These are phyloP conservation scores for Sula dactylatra DNA, from an alignment of 2,113 vertebrate species.

Conservation along the genomic window DNA sequence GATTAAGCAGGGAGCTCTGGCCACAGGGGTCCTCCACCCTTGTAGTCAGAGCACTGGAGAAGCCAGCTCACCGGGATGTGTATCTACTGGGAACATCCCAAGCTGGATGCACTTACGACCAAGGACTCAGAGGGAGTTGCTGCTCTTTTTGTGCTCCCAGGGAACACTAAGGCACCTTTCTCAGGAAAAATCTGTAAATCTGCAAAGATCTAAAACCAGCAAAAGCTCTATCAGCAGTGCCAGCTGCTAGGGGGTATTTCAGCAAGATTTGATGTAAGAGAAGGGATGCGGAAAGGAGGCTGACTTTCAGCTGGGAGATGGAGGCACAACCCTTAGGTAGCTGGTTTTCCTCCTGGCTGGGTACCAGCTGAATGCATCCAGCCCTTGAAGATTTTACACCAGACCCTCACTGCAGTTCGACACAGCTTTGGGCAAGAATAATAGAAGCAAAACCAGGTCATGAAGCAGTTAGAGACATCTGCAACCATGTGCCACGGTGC, in stretches of 20 bases:
- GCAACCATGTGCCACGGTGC: accelerated
- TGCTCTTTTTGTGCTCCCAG: background rate
- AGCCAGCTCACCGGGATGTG: accelerated
- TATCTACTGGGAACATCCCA: background rate
- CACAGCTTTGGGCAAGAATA: background rate
- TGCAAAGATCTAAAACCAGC: background rate
- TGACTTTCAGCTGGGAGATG: background rate
- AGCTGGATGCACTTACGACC: background rate
- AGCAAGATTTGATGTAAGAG: background rate
- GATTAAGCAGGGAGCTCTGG: background rate
- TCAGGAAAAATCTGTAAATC: background rate
- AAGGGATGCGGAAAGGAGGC: background rate
- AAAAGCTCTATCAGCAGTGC: background rate
- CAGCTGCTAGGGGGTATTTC: background rate
- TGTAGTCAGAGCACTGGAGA: accelerated
- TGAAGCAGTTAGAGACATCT: background rate
- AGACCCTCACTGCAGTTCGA: background rate
- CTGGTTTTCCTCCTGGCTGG: background rate
- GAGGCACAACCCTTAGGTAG: background rate
- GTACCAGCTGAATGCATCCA: background rate
- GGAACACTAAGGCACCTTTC: background rate
- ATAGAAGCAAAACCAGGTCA: background rate
- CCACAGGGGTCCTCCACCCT: background rate
- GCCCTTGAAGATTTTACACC: background rate
- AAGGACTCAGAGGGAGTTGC: background rate